Base-by-base conservation (phyloP, 2,797 vertebrate genomes). In the Mallotus villosus region DNA sequence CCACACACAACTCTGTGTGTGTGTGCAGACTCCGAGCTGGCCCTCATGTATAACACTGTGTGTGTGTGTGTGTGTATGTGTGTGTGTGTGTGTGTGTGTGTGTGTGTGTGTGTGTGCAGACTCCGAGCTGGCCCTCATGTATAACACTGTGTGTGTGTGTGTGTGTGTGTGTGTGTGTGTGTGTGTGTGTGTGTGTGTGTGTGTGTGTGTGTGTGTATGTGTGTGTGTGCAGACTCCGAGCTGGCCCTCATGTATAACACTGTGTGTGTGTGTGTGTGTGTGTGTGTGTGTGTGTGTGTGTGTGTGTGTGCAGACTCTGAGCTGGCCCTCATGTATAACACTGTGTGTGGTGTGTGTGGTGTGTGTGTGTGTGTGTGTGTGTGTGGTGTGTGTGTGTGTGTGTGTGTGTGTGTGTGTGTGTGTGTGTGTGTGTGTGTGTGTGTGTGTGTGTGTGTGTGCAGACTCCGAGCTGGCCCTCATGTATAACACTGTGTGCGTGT, bases 281-380 rank as follows among this genome's bases (percentile, higher is more conserved):
- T 41, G 37, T 41, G 27, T n/a, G n/a, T n/a, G n/a, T n/a, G n/a
- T n/a, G n/a, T n/a, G n/a, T n/a, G n/a, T n/a, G n/a, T n/a, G n/a
- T n/a, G n/a, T n/a, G n/a, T 46, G 29, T 19, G 6, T 34, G 25
- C 81, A 74, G 59, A 63, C 74, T 51, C 51, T 12, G 74, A 95
- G 93, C 94, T 90, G 74, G 74, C 80, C 55, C 80, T 79, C 78
- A 95, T 95, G 94, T 95, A 95, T 74, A 95, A 95, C 0, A 46
- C 11, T n/a, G n/a, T n/a, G n/a, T n/a, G n/a, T n/a, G n/a, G n/a
- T n/a, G n/a, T n/a, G n/a, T n/a, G n/a, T n/a, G 41, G 11, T 46
- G 9, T 58, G 14, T 37, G 9, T 49, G 12, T 58, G 1, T 17
- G 1, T 41, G 8, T 41, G 37, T 41, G 37, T 41, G 27, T n/a